Conservation (phyloP, 2,888 invertebrate genomes). For the Cheilosia pagana region DNA sequence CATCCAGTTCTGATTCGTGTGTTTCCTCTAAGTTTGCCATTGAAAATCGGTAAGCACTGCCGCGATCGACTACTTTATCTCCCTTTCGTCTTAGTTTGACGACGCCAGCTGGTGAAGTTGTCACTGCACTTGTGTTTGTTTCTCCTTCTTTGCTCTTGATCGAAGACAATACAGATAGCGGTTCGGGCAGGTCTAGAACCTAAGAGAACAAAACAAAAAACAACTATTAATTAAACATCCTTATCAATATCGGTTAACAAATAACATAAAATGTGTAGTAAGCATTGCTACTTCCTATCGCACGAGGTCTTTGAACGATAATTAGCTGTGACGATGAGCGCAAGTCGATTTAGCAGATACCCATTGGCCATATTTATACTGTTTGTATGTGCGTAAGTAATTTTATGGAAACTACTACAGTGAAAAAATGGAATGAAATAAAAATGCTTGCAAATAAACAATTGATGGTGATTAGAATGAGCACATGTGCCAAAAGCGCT, state of each 20-base stretch:
- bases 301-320: conserved; percentile 72
- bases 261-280: conserved; percentile 5
- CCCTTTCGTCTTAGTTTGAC: conserved; percentile 67
- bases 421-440: conserved; percentile 51
- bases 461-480: conserved; percentile 71
- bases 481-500: conserved; percentile 69
- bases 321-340: conserved; percentile 53
- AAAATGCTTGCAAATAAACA: conserved; percentile 64
- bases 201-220: conserved; percentile 34
- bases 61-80: conserved; percentile 67
- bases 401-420: conserved; percentile 26
- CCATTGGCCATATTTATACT: conserved; percentile 36
- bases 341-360: conserved; percentile 61
- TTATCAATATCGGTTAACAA: conserved; percentile 33
- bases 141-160: conserved; percentile 65
- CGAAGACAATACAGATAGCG: conserved; percentile 71
- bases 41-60: conserved; percentile 89
- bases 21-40: conserved; percentile 98
- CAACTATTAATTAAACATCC: conserved; percentile 31
- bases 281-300: conserved; percentile 51
- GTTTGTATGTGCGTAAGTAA: conserved; percentile 42
- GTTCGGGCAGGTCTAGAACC: conserved; percentile 74
- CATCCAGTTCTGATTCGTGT: conserved; percentile 98
- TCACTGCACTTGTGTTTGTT: conserved; percentile 44
- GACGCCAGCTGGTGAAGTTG: conserved; percentile 62